These are phyloP conservation scores for Crocidura indochinensis DNA, from an alignment of 2,797 vertebrate genomes.

Conservation along the genomic window DNA sequence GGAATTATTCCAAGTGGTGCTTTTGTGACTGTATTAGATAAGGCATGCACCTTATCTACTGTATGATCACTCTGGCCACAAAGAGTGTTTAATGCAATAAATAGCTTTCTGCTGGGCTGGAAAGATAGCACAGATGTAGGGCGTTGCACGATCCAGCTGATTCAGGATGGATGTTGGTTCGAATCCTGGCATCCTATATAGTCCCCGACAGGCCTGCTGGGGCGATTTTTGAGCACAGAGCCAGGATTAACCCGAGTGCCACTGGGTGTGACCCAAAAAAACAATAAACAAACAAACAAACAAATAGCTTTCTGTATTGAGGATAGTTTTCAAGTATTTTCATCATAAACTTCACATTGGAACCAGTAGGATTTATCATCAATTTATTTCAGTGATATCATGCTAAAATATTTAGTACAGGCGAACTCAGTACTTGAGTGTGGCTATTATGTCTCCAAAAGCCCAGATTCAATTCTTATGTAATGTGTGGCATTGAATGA, in stretches of 20 bases:
- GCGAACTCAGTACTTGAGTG: neutral
- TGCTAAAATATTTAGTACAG: slow-evolving; percentile 11
- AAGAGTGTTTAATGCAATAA: slow-evolving; percentile 25
- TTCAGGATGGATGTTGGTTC: too few relatives aligned
- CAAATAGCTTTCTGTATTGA: slow-evolving; percentile 48
- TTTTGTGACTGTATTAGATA: too few relatives aligned
- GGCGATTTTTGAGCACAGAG: too few relatives aligned
- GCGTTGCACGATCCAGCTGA: too few relatives aligned
- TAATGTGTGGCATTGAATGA: slow-evolving; percentile 30
- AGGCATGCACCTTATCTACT: too few relatives aligned
- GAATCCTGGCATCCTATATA: too few relatives aligned
- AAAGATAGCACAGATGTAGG: too few relatives aligned
- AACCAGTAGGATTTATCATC: slow-evolving; percentile 45
- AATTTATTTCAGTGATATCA: neutral
- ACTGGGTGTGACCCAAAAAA: too few relatives aligned
- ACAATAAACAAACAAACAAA: neutral
- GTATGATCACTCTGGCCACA: too few relatives aligned
- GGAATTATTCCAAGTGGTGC: too few relatives aligned
- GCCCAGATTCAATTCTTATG: neutral
- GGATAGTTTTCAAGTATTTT: slow-evolving; percentile 45
- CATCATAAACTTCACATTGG: slow-evolving; percentile 3
- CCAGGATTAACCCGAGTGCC: too few relatives aligned
- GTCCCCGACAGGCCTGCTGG: too few relatives aligned
- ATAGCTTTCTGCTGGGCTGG: slow-evolving; percentile 29
- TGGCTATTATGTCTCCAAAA: neutral